A percentile compares a stretch with the other conserved stretches of the same genome.
phyloP scores from a whole-genome alignment of 1,140 invertebrate species.

The Nasonia vitripennis region DNA sequence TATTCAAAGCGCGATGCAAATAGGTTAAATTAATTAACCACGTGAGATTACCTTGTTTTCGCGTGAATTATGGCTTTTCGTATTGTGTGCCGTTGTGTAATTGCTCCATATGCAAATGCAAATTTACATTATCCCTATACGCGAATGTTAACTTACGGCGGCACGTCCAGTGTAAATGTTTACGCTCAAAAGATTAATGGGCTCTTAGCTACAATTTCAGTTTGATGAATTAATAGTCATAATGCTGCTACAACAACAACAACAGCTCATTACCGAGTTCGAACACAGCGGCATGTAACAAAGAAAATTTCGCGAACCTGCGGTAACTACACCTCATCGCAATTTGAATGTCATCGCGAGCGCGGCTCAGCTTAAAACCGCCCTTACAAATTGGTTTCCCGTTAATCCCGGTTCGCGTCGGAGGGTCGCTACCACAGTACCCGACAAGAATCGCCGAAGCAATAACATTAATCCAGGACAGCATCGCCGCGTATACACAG shows the following conservation, averaged over 20 bases:
- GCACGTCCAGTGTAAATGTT: neutral
- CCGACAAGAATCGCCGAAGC: slow-evolving; percentile 65
- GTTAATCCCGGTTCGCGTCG: slow-evolving; percentile 62
- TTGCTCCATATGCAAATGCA: neutral
- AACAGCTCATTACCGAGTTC: neutral
- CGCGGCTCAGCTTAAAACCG: neutral
- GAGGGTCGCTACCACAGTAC: slow-evolving; percentile 42
- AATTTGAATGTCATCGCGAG: slow-evolving; percentile 37
- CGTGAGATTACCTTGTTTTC: neutral
- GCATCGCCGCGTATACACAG: slow-evolving; percentile 46
- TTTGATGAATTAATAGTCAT: neutral
- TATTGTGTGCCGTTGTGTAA: neutral
- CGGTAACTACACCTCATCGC: no score
- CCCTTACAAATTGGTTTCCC: slow-evolving; percentile 54
- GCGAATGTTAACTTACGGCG: neutral
- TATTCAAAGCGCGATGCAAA: neutral
- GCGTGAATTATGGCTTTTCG: neutral
- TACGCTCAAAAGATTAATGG: neutral
- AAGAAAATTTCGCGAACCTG: neutral
- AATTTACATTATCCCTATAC: neutral
- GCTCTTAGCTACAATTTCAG: neutral
- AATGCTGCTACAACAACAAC: neutral
- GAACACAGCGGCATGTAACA: no score
- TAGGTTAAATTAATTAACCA: neutral
- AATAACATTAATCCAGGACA: slow-evolving; percentile 73